Conservation (phyloP, 1,140 invertebrate species). For the Ooceraea biroi region DNA sequence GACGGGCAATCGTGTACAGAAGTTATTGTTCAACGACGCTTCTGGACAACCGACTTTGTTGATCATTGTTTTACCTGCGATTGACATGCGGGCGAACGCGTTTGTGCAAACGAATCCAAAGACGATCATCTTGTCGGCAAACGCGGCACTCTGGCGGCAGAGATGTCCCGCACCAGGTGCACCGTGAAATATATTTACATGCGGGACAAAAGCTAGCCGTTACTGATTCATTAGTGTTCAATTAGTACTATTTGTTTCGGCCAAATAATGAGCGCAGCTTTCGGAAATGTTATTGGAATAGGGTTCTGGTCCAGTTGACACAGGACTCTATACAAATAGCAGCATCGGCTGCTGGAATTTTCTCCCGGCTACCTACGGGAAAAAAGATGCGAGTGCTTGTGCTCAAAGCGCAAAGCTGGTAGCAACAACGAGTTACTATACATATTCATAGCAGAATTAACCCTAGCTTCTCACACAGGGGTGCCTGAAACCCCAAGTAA, state of each 20-base stretch:
- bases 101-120: background rate
- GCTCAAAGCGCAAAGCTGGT: background rate
- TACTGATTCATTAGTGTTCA: constrained; percentile 84
- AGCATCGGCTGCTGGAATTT: constrained; percentile 63
- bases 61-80: background rate
- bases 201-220: constrained; percentile 27
- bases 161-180: constrained; percentile 15
- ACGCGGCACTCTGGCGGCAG: background rate
- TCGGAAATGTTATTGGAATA: constrained; percentile 66
- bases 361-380: constrained; percentile 9
- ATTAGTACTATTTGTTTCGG: constrained; percentile 82
- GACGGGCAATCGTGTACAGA: too few relatives aligned
- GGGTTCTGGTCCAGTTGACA: constrained; percentile 75
- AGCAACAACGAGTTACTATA: background rate
- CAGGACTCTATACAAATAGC: constrained; percentile 79
- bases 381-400: background rate
- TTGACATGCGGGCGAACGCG: background rate
- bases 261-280: constrained; percentile 79
- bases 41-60: background rate
- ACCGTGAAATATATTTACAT: constrained; percentile 44
- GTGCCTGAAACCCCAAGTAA: too few relatives aligned
- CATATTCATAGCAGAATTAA: background rate
- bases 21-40: background rate
- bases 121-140: constrained; percentile 16
- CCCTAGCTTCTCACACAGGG: too few relatives aligned